Percentiles rank a stretch among this genome's conserved stretches.
These are phyloP conservation scores for Hypercompe scribonia DNA, from an alignment of 2,888 invertebrate genomes.

Conservation along the genomic window DNA sequence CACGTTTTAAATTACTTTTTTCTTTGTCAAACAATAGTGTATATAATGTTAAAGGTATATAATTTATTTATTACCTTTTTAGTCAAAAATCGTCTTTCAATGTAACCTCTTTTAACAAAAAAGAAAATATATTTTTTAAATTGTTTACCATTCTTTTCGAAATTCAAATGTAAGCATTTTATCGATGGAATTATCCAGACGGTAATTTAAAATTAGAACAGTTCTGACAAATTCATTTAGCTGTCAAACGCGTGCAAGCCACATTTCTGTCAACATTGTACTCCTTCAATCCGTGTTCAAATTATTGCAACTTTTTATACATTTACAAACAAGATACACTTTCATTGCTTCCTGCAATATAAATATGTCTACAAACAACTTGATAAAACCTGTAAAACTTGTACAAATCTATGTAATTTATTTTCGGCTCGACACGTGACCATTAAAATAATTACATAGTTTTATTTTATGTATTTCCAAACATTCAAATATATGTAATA, in stretches of 20 bases:
- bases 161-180: slow-evolving; percentile 18
- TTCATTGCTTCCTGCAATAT: slow-evolving; percentile 31
- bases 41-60: neutral
- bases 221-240: slow-evolving; percentile 26
- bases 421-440: slow-evolving; percentile 4
- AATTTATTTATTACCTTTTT: neutral
- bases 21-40: neutral
- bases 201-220: slow-evolving; percentile 39
- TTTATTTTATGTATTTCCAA: slow-evolving; percentile 10
- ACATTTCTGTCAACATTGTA: slow-evolving; percentile 42
- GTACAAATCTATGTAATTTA: slow-evolving; percentile 1
- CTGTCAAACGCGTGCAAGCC: slow-evolving; percentile 30
- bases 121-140: neutral
- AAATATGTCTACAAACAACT: slow-evolving; percentile 6
- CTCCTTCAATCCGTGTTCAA: slow-evolving; percentile 11
- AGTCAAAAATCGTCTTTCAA: neutral
- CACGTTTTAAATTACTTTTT: neutral
- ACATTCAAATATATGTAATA: neutral
- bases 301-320: slow-evolving; percentile 44
- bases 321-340: slow-evolving; percentile 43
- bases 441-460: neutral
- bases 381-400: neutral
- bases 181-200: slow-evolving; percentile 23
- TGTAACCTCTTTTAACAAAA: neutral
- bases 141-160: too few species aligned